These are phyloP conservation scores for Megaptera novaeangliae DNA, from an alignment of 2,113 vertebrate species.

Conservation along the genomic window DNA sequence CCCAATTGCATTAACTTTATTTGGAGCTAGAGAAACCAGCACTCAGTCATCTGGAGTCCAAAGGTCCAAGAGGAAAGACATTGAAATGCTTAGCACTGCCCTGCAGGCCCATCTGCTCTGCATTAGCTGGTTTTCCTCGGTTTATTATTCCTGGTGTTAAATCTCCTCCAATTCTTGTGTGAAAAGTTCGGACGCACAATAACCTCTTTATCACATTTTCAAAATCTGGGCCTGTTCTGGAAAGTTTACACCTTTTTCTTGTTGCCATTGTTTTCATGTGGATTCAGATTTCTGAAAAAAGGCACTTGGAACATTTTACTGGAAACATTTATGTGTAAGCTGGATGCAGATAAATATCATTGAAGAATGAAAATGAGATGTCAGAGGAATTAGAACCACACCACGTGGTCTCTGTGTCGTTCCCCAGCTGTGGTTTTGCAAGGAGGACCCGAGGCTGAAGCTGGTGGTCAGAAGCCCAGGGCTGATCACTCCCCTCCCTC, in stretches of 20 bases:
- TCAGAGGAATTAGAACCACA: background rate
- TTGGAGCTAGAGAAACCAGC: background rate
- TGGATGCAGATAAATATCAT: background rate
- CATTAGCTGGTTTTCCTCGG: slow-evolving; percentile 61
- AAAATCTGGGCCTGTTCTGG: background rate
- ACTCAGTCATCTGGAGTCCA: background rate
- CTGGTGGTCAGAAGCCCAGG: background rate
- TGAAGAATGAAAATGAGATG: background rate
- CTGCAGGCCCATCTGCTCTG: slow-evolving; percentile 68
- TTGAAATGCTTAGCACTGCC: background rate
- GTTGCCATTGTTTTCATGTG: background rate
- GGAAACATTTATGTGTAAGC: background rate
- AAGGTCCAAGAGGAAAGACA: background rate
- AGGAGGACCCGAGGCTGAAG: background rate
- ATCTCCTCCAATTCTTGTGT: slow-evolving; percentile 46
- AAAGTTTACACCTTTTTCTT: slow-evolving; percentile 26
- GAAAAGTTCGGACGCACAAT: slow-evolving; percentile 70
- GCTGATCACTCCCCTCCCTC: background rate
- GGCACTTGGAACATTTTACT: background rate
- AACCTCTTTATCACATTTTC: slow-evolving; percentile 58
- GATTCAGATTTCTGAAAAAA: slow-evolving; percentile 19
- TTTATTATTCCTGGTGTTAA: slow-evolving; percentile 76
- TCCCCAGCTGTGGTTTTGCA: background rate
- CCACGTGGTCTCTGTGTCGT: accelerated
- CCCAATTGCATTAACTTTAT: background rate